phyloP scores from a whole-genome alignment of 2,888 invertebrate genomes.

The Eubasilissa splendida region DNA sequence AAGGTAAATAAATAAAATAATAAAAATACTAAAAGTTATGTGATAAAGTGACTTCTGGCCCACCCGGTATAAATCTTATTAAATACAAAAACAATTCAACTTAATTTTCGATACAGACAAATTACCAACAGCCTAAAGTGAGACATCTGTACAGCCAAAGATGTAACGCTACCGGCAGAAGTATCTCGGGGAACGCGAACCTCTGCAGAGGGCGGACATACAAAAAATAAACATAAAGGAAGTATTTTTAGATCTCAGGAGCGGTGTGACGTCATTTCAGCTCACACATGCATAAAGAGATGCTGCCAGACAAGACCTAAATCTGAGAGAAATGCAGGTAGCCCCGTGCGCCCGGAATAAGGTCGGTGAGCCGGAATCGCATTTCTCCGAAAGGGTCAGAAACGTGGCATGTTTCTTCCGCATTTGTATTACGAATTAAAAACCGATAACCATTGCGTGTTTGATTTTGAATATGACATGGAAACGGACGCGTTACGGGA shows the following conservation, averaged over 20 bases:
- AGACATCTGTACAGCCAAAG: neutral
- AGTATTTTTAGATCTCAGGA: conserved; percentile 25
- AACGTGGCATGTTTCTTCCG: neutral
- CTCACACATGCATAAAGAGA: neutral
- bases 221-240: conserved; percentile 2
- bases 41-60: too few species aligned
- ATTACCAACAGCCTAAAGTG: too few species aligned
- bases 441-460: neutral
- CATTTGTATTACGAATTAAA: neutral
- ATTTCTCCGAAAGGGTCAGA: conserved; percentile 16
- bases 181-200: neutral
- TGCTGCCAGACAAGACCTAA: neutral
- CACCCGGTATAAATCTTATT: too few species aligned
- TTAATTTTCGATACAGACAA: too few species aligned
- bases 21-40: too few species aligned
- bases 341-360: too few species aligned
- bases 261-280: conserved; percentile 8
- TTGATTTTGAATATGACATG: too few species aligned
- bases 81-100: too few species aligned
- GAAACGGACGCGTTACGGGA: too few species aligned
- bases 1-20: too few species aligned
- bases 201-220: neutral
- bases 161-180: neutral
- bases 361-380: neutral
- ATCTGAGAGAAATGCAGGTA: conserved; percentile 11